Conservation (phyloP, 2,113 vertebrate genomes). For the Struthio camelus region DNA sequence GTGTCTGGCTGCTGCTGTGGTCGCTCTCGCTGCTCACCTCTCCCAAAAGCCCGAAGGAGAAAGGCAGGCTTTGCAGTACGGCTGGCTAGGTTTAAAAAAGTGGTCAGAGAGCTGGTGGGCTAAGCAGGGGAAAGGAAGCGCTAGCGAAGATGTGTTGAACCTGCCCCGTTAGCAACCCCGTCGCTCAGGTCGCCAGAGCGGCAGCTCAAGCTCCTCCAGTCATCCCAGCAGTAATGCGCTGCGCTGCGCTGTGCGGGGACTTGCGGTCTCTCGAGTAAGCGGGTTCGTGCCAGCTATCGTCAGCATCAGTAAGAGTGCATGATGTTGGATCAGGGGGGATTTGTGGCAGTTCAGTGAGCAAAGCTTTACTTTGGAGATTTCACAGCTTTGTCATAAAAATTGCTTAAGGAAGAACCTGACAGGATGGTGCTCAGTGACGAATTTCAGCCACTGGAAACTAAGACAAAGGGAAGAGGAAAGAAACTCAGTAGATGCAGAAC, state of each 20-base stretch:
- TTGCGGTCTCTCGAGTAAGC: background rate
- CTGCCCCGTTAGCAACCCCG: background rate
- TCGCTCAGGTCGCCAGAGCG: background rate
- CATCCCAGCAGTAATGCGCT: background rate
- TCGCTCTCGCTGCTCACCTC: background rate
- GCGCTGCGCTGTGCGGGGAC: background rate
- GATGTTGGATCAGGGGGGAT: background rate
- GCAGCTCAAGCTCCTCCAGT: background rate
- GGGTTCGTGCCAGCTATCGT: background rate
- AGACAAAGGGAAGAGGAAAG: background rate
- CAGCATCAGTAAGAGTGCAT: background rate
- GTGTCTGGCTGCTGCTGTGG: background rate
- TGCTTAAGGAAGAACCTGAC: slow-evolving; percentile 42
- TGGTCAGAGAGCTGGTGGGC: background rate
- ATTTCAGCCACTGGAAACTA: background rate
- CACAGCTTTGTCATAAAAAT: background rate
- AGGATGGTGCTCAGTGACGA: slow-evolving; percentile 10
- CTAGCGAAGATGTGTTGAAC: background rate
- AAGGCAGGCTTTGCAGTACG: background rate
- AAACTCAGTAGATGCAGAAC: background rate
- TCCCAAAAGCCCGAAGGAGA: background rate
- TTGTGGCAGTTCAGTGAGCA: background rate
- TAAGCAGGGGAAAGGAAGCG: background rate
- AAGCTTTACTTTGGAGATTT: slow-evolving; percentile 21
- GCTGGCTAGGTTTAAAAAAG: background rate